Evolutionary conservation across 23 tunicate genomes (phyloP), one percentile per base, ranked within the genome.

Genomic region (Ciona savignyi): DNA sequence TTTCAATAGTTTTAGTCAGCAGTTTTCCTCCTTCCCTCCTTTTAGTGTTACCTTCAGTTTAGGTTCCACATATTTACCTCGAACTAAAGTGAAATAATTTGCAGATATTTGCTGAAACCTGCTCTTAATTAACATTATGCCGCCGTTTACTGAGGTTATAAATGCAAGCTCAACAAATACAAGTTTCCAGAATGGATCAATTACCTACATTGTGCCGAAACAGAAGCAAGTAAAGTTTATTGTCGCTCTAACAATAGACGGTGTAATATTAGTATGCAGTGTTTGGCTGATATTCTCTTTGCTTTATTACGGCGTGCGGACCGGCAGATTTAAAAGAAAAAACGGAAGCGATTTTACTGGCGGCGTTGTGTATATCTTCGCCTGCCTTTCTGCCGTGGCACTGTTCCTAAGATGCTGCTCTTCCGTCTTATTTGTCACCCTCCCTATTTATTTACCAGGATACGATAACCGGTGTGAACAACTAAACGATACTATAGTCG

Each of bases 351-450:
- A 69, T n/a, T 31, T 81, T 23, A 81, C 29, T 51, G 85, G 73
- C 2, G 85, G 85, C 22, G 29, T 35, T 42, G 73, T 81, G 4
- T 65, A 35, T 66, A 65, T 67, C 20, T 63, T 66, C 15, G 73
- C 73, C 73, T 29, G 72, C 22, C 1, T 73, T n/a, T 81, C 78
- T 27, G 71, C 78, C 2, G 20, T 81, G 20, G n/a, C 32, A 51
- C 51, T 69, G 15, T 29, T 35, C 1, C 24, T 3, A 23, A 49
- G 73, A 30, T 4, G 32, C 22, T 30, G 9, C 32, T 33, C 24
- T 2, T 30, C 73, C 23, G 33, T 69, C 1, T 35, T 69, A 51
- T 19, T 69, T 3, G 25, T 69, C 1, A 28, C 51, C 15, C 48
- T 69, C 26, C 73, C 73, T 34, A 6, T 51, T 34, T 69, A 69